phyloP scores from a whole-genome alignment of 2,888 invertebrate genomes.

The Bimastos eiseni region DNA sequence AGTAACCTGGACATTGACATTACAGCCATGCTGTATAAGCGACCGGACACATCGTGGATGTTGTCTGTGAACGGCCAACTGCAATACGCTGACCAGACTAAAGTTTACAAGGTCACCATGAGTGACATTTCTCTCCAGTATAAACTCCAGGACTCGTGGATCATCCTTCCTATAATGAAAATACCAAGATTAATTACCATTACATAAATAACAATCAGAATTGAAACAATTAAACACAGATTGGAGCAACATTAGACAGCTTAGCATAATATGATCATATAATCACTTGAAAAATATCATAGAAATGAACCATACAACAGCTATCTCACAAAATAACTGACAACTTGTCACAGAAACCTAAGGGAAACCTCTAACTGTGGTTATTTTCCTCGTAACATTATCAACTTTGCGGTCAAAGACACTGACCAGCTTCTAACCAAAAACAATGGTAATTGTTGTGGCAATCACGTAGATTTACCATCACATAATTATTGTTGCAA shows the following conservation, averaged over 20 bases:
- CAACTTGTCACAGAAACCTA: no score
- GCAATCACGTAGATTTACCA: no score
- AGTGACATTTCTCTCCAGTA: not conserved
- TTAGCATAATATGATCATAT: not conserved
- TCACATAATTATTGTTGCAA: no score
- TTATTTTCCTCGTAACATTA: no score
- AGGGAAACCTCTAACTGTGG: no score
- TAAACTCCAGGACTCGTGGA: not conserved
- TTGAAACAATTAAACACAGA: not conserved
- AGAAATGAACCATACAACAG: no score
- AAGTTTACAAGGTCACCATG: not conserved
- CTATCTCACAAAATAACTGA: no score
- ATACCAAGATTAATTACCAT: not conserved
- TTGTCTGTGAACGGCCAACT: not conserved
- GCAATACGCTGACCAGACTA: not conserved
- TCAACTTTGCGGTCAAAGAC: no score
- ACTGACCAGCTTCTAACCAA: no score
- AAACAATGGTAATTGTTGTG: not conserved
- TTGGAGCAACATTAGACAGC: not conserved
- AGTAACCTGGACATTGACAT: constrained; percentile 17
- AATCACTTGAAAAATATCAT: not conserved
- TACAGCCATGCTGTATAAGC: not conserved
- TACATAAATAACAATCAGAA: not conserved
- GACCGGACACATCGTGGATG: not conserved
- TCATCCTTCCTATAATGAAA: not conserved